Percentiles rank a stretch among this genome's conserved stretches.
phyloP scores from a whole-genome alignment of 2,113 vertebrate species.

The Lagopus leucura region DNA sequence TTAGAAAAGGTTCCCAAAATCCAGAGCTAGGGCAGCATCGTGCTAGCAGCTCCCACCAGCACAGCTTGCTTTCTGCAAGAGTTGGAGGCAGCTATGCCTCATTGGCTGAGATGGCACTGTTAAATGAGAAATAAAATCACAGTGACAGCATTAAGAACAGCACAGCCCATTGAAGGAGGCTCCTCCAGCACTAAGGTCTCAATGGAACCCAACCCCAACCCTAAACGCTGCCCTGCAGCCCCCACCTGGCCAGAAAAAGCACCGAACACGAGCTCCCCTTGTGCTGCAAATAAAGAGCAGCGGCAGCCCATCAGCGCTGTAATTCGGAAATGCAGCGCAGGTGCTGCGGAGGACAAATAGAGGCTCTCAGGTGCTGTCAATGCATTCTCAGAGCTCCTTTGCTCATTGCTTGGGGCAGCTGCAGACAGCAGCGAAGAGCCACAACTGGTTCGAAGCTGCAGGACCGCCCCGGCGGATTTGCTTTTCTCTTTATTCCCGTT shows the following conservation, averaged over 20 bases:
- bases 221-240: not conserved
- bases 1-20: not conserved
- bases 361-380: not conserved
- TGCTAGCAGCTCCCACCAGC: not conserved
- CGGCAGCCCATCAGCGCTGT: rapidly evolving
- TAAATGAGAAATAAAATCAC: not conserved
- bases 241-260: not conserved
- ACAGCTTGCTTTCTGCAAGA: not conserved
- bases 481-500: not conserved
- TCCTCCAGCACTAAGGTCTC: no score
- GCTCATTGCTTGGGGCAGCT: no score
- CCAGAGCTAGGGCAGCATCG: not conserved
- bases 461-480: not conserved
- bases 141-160: not conserved
- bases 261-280: rapidly evolving
- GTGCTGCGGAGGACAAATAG: not conserved
- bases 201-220: not conserved
- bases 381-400: not conserved
- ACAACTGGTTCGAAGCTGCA: not conserved
- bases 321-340: not conserved
- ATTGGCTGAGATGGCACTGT: rapidly evolving
- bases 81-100: not conserved
- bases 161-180: rapidly evolving
- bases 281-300: not conserved
- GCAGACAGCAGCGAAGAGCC: no score